phyloP scores from a whole-genome alignment of 2,888 invertebrate genomes.

The Noctua fimbriata region DNA sequence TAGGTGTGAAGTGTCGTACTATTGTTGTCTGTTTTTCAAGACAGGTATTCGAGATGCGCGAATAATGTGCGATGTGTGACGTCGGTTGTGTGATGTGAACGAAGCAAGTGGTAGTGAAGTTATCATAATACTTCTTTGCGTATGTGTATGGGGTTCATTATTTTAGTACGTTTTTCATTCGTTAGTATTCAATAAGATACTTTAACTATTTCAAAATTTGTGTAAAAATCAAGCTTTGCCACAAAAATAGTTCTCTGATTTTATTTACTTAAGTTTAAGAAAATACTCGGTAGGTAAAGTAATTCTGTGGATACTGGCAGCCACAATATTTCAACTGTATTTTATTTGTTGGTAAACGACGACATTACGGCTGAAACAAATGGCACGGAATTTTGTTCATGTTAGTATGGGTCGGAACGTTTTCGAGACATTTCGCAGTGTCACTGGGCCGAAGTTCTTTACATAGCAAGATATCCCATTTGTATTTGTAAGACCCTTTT shows the following conservation, averaged over 20 bases:
- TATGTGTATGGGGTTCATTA: not conserved
- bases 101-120: conserved; percentile 51
- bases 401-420: conserved; percentile 71
- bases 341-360: conserved; percentile 33
- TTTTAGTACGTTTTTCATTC: not conserved
- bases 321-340: conserved; percentile 36
- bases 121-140: conserved; percentile 32
- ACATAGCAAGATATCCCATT: conserved; percentile 70
- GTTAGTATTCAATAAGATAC: not conserved
- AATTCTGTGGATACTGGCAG: conserved; percentile 17
- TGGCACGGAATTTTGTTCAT: conserved; percentile 63
- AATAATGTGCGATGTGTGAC: conserved; percentile 72
- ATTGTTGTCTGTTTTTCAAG: conserved; percentile 80
- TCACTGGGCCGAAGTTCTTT: conserved; percentile 65
- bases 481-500: conserved; percentile 52
- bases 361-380: conserved; percentile 40
- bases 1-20: conserved; percentile 88
- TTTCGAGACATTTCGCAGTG: conserved; percentile 69
- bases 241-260: conserved; percentile 15
- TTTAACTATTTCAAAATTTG: conserved; percentile 3
- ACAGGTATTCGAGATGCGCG: conserved; percentile 81
- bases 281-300: not conserved
- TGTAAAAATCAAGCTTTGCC: conserved; percentile 13
- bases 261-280: not conserved
- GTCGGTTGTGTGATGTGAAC: conserved; percentile 69